Evolutionary conservation across 2,888 invertebrate species (phyloP), one percentile per base, ranked within the genome.

Genomic region (Fragum fragum): DNA sequence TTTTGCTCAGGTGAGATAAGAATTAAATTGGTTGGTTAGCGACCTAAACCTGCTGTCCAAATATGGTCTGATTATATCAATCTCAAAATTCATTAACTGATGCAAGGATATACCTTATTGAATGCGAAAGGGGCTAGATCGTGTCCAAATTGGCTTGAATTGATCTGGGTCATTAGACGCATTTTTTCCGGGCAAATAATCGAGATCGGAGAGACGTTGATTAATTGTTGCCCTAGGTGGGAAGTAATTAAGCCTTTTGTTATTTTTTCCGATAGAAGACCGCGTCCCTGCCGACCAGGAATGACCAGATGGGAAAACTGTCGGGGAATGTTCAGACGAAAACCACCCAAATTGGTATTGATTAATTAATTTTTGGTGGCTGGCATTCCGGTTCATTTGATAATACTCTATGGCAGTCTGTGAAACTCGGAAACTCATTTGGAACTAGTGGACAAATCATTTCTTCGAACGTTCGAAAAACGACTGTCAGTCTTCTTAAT

Each of bases 221-320:
- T 57, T 71, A 71, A 71, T 71, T 71, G 71, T 53, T 55, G 71
- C 71, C 55, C 71, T 71, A 55, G 71, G 71, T 71, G 66, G 61
- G 53, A 55, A 55, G 55, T 71, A 71, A 71, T 71, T 71, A 71
- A 71, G 71, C 53, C 71, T 55, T 55, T 71, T 71, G 71, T 71
- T 66, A 66, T 66, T 42, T 59, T 59, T 66, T 66, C 42, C 66
- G 9, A 66, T 66, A 42, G 7, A 39, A 23, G 36, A 23, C 66
- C 42, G 26, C 36, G 39, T 26, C 66, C 66, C 39, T 21, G 23
- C 66, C 36, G 66, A 36, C 21, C 66, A 9, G 21, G n/a, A 14
- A 21, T 66, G 66, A 66, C 66, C 66, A 36, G 66, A 66, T 47
- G 47, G 47, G 47, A 47, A 47, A 47, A 14, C 47, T n/a, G 47